Base-by-base conservation (phyloP, 2,797 vertebrate species). In the Zalophus californianus region DNA sequence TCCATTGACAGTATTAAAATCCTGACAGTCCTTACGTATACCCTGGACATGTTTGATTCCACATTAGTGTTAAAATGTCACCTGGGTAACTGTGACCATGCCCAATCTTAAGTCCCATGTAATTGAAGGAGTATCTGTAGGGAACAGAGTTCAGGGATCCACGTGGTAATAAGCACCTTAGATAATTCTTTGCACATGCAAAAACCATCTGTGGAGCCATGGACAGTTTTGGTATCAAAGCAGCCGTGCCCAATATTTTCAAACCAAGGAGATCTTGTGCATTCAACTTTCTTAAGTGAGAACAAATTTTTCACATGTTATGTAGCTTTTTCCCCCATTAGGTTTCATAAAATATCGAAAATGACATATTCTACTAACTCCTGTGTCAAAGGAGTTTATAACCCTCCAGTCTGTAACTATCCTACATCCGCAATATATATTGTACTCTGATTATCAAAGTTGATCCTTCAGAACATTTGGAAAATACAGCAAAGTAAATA, bases 361-460 rank as follows among this genome's bases (percentile, higher is more conserved):
- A 83, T 64, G 35, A 11, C 12, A 32, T 92, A 38, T 75, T 86
- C 20, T 93, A 13, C 4, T 77, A 78, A 68, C 18, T 68, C 7
- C 6, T 35, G 27, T 79, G 18, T 60, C 35, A 44, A 85, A 89
- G 25, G 11, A 64, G 44, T 72, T 79, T 73, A n/a, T 11, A 18
- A 73, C 16, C 2, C 13, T 35, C 3, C 1, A 21, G 10, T 32
- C 20, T 84, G 35, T 82, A 86, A 35, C 7, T 80, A 66, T 78
- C 1, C 4, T 56, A 72, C 1, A n/a, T 41, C 21, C 13, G 50
- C 23, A 70, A n/a, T 58, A 66, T 21, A 2, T 44, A 38, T 91
- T 96, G 82, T 66, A 20, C 20, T 32, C 18, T 91, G 20, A 68
- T 80, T 85, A 85, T 54, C 38, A 88, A 86, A 90, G 25, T 52